Conservation (phyloP, 1,140 invertebrate species). For the Danaus melanippus region DNA sequence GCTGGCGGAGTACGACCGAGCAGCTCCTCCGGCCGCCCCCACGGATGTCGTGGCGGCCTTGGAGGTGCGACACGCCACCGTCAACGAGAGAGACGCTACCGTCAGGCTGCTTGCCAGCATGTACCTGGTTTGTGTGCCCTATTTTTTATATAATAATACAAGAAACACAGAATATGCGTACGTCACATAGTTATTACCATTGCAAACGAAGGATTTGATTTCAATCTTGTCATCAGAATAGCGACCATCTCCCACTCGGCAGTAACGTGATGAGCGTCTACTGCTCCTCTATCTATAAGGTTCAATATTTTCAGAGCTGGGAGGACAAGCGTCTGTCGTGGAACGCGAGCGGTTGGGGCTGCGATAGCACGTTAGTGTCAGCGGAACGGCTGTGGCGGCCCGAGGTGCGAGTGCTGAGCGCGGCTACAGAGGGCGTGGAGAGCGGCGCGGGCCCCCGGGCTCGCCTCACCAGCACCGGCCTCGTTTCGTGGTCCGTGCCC, state of each 20-base stretch:
- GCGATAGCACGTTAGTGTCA: constrained; percentile 26
- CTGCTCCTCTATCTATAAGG: no score
- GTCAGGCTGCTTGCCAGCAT: constrained; percentile 42
- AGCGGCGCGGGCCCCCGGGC: constrained; percentile 31
- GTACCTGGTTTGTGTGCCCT: constrained; percentile 29
- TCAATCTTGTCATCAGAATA: no score
- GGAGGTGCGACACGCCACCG: constrained; percentile 40
- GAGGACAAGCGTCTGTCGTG: constrained; percentile 42
- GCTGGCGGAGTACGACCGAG: constrained; percentile 61
- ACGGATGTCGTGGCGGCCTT: constrained; percentile 24
- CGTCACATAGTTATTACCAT: no score
- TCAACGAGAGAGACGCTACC: constrained; percentile 30
- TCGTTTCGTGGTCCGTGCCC: constrained; percentile 31
- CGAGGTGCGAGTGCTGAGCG: constrained; percentile 40
- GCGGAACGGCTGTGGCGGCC: constrained; percentile 50
- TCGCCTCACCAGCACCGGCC: constrained; percentile 31
- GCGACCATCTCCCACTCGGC: no score
- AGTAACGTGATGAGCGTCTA: no score
- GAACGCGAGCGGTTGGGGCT: constrained; percentile 47
- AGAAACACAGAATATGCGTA: no score
- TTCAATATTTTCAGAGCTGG: constrained; percentile 37
- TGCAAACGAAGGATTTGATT: no score
- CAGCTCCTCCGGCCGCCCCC: constrained; percentile 22
- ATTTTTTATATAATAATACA: background rate
- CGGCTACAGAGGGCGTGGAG: constrained; percentile 21